These are phyloP conservation scores for Gymnorhina tibicen DNA, from an alignment of 2,113 vertebrate species.

Conservation along the genomic window DNA sequence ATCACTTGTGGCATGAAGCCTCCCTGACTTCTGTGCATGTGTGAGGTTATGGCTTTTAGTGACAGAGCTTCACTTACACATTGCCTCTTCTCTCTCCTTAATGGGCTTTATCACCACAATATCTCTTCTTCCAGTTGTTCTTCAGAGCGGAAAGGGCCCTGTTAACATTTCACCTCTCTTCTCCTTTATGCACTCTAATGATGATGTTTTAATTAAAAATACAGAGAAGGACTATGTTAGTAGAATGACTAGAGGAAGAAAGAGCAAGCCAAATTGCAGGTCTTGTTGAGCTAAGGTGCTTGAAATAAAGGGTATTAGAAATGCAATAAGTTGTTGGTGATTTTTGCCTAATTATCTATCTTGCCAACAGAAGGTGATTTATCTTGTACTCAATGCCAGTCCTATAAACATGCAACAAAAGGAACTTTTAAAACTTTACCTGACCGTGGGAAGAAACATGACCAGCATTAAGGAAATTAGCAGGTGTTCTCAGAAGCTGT, in stretches of 20 bases:
- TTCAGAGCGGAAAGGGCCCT: background rate
- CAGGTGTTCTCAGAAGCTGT: background rate
- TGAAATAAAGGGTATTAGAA: background rate
- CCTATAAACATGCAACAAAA: background rate
- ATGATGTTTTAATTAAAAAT: background rate
- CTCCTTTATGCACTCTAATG: background rate
- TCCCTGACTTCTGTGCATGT: background rate
- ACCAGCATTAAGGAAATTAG: background rate
- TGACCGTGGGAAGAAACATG: background rate
- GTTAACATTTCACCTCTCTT: background rate
- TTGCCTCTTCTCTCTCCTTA: background rate
- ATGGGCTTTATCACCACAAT: background rate
- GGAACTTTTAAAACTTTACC: background rate
- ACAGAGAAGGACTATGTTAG: background rate
- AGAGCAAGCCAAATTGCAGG: background rate
- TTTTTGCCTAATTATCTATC: background rate
- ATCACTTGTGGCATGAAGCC: background rate
- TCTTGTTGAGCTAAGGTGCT: background rate
- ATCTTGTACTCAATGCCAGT: background rate
- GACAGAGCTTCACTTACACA: background rate
- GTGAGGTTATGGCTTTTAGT: background rate
- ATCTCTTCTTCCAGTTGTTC: background rate
- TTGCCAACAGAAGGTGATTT: background rate
- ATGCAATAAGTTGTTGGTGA: background rate
- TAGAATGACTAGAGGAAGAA: background rate